phyloP scores from a whole-genome alignment of 2,113 vertebrate genomes.

The Pan troglodytes region NHGRI_mPanTro3-v2.1_pri NC_072398.2:203262501-203263000 shows the following conservation, averaged over 20 bases:
- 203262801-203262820: background rate
- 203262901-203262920: background rate
- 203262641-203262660: background rate
- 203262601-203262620: background rate
- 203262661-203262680: background rate
- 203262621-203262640: background rate
- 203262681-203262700: background rate
- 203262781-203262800: background rate
- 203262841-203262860: background rate
- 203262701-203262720: background rate
- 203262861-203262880: background rate
- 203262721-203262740: background rate
- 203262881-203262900: background rate
- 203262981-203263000: background rate
- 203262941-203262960: background rate
- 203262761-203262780: background rate
- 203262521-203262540: background rate
- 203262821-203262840: background rate
- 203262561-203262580: background rate
- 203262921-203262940: background rate
- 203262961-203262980: slow-evolving; percentile 7
- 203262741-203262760: background rate
- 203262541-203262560: background rate
- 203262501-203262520: background rate
- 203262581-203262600: slow-evolving; percentile 3